phyloP scores from a whole-genome alignment of 2,797 vertebrate genomes.

The Pantherophis alleghaniensis region DNA sequence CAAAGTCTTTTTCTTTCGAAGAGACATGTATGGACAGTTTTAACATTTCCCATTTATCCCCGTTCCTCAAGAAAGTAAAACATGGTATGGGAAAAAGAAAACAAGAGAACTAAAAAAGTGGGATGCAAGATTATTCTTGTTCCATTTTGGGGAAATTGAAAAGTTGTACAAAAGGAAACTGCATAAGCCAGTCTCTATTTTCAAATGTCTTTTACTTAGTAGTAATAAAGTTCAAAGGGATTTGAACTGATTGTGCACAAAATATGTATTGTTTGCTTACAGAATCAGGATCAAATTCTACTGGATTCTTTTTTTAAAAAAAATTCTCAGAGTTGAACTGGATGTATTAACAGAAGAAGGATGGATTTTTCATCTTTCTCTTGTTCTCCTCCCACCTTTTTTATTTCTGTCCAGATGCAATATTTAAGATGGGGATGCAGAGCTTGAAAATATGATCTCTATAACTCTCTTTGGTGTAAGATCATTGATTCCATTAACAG shows the following conservation, averaged over 20 bases:
- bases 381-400: not conserved
- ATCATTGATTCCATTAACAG: not conserved
- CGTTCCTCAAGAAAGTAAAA: not conserved
- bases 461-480: not conserved
- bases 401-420: not conserved
- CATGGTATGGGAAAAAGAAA: not conserved
- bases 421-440: not conserved
- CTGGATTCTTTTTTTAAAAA: not conserved
- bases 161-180: not conserved
- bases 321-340: not conserved
- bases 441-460: not conserved
- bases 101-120: not conserved
- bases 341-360: not conserved
- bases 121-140: not conserved
- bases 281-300: not conserved
- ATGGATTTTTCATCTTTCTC: not conserved
- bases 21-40: not conserved
- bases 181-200: not conserved
- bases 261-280: not conserved
- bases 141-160: not conserved
- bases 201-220: not conserved
- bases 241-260: not conserved
- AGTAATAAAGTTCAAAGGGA: not conserved
- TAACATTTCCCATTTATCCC: not conserved
- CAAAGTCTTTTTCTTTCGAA: not conserved